Conservation (phyloP, 23 tunicate genomes). For the Trididemnum miniatum region DNA sequence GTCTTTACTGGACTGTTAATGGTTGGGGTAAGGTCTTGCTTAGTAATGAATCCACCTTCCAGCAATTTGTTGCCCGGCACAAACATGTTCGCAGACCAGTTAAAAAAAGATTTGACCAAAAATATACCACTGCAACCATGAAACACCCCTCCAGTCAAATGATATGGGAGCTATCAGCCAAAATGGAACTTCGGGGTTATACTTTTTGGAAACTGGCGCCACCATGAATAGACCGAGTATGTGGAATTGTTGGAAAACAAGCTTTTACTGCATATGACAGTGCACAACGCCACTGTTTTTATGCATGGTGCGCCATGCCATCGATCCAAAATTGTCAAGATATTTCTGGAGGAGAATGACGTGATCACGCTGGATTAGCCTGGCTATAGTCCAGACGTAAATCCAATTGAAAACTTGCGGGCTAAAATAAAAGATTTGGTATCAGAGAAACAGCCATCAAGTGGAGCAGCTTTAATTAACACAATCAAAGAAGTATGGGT, state of each 20-base stretch:
- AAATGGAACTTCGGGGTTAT: slow-evolving; percentile 18
- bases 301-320: slow-evolving; percentile 30
- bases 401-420: too few species aligned
- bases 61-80: slow-evolving; percentile 16
- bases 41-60: slow-evolving; percentile 23
- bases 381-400: slow-evolving; percentile 17
- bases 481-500: too few species aligned
- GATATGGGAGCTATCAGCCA: slow-evolving; percentile 23
- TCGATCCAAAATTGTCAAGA: slow-evolving; percentile 12
- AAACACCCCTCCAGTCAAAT: slow-evolving; percentile 37
- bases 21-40: slow-evolving; percentile 28
- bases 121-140: slow-evolving; percentile 16
- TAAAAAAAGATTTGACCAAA: slow-evolving; percentile 15
- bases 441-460: too few species aligned
- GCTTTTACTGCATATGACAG: slow-evolving; percentile 23
- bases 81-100: slow-evolving; percentile 31
- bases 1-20: slow-evolving; percentile 7
- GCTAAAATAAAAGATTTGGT: too few species aligned
- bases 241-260: slow-evolving; percentile 8
- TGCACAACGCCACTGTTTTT: slow-evolving; percentile 21
- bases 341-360: not conserved
- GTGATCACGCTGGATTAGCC: slow-evolving; percentile 4
- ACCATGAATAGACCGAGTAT: slow-evolving; percentile 29
- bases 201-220: slow-evolving; percentile 15
- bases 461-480: too few species aligned